These are phyloP conservation scores for Neomorphus geoffroyi DNA, from an alignment of 2,797 vertebrate species.

Conservation along the genomic window DNA sequence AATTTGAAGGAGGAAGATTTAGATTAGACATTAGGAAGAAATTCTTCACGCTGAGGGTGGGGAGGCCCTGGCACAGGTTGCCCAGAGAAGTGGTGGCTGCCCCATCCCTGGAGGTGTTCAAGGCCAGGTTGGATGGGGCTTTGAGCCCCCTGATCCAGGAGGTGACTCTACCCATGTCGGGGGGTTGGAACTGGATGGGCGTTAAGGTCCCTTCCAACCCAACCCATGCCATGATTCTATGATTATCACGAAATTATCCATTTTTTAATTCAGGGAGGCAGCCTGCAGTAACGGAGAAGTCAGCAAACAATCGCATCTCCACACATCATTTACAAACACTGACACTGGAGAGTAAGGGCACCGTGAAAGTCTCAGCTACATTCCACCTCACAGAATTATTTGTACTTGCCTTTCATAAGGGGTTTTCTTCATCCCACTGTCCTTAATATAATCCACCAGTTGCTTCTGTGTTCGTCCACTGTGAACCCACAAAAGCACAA, in stretches of 20 bases:
- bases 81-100: too few species aligned
- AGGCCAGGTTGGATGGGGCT: too few species aligned
- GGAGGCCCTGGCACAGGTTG: too few species aligned
- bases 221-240: too few species aligned
- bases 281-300: neutral
- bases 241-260: neutral
- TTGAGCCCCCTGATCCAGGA: too few species aligned
- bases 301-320: neutral
- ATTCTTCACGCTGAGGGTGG: too few species aligned
- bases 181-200: too few species aligned
- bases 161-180: too few species aligned
- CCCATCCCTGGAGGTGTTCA: too few species aligned
- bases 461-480: constrained; percentile 98
- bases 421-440: constrained; percentile 86
- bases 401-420: constrained; percentile 89
- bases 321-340: neutral
- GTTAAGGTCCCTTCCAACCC: too few species aligned
- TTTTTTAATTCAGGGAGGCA: neutral
- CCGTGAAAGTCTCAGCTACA: neutral
- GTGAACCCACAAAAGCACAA: constrained; percentile 53
- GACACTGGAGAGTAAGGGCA: neutral
- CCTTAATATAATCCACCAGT: constrained; percentile 91
- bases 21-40: too few species aligned
- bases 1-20: too few species aligned
- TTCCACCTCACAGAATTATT: neutral